phyloP scores from a whole-genome alignment of 2,113 vertebrate genomes.

The Microtus ochrogaster region DNA sequence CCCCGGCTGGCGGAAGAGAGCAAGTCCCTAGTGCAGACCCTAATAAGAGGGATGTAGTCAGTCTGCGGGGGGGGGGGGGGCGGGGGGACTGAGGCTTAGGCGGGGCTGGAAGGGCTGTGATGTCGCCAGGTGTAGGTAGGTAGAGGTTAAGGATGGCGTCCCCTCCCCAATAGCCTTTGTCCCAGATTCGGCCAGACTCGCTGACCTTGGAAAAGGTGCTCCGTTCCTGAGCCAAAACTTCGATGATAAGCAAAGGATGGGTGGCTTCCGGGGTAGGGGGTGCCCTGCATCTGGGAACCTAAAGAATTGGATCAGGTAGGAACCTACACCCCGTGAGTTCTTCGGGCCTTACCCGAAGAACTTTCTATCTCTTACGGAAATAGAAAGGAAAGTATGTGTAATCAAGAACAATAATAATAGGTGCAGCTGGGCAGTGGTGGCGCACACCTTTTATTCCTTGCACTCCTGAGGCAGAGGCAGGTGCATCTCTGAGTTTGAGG shows the following conservation, averaged over 20 bases:
- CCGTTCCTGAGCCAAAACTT: slow-evolving; percentile 16
- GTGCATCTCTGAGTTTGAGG: neutral
- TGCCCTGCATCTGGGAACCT: neutral
- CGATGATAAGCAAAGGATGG: neutral
- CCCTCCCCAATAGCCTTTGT: neutral
- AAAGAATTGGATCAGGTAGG: neutral
- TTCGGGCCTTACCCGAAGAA: too few species aligned
- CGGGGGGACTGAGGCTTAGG: slow-evolving; percentile 67
- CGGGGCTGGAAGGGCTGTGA: neutral
- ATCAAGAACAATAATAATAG: neutral
- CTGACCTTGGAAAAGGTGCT: slow-evolving; percentile 46
- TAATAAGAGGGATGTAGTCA: neutral
- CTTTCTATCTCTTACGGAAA: neutral
- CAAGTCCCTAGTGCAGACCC: neutral
- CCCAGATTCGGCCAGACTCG: neutral
- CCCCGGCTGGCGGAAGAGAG: neutral
- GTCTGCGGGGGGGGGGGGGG: slow-evolving; percentile 46
- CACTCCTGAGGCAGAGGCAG: neutral
- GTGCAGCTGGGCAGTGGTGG: neutral
- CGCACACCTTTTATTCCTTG: neutral
- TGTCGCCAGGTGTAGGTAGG: slow-evolving; percentile 7
- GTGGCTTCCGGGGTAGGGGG: neutral
- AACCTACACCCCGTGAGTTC: neutral
- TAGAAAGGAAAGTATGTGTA: neutral
- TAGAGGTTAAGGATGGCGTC: neutral